Conservation (phyloP, 1,140 invertebrate species). For the Drosophila punjabiensis region DNA sequence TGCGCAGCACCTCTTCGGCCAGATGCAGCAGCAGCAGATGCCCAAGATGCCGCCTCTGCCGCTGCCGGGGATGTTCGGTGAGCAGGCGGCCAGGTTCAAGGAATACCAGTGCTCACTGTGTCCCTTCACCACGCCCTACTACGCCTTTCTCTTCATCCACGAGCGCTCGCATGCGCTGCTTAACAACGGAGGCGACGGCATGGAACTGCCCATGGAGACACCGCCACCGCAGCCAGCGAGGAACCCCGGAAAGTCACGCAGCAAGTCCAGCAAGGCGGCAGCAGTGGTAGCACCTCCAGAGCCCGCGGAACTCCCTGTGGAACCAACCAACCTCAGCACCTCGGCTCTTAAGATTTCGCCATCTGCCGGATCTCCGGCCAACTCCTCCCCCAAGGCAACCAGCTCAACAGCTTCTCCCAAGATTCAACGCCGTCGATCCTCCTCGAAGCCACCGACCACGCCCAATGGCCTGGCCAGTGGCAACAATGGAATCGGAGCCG, state of each 20-base stretch:
- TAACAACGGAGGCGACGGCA: slow-evolving; percentile 53
- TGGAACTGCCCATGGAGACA: slow-evolving; percentile 51
- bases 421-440: slow-evolving; percentile 22
- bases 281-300: slow-evolving; percentile 6
- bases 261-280: slow-evolving; percentile 28
- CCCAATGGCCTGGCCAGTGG: slow-evolving; percentile 48
- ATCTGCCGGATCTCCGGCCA: slow-evolving; percentile 10
- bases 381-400: slow-evolving; percentile 42
- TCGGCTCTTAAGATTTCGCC: slow-evolving; percentile 22
- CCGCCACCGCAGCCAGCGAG: slow-evolving; percentile 15
- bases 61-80: slow-evolving; percentile 87
- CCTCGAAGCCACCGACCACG: slow-evolving; percentile 28
- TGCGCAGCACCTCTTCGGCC: slow-evolving; percentile 78
- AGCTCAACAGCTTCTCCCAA: slow-evolving; percentile 39
- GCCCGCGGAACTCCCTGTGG: slow-evolving; percentile 21
- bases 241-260: slow-evolving; percentile 35
- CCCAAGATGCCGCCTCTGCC: slow-evolving; percentile 53
- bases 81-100: slow-evolving; percentile 86
- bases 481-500: slow-evolving; percentile 10
- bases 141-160: slow-evolving; percentile 96
- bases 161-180: slow-evolving; percentile 90
- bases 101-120: slow-evolving; percentile 95
- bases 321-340: slow-evolving; percentile 69
- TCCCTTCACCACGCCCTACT: slow-evolving; percentile 94
- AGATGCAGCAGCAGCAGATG: slow-evolving; percentile 73